Evolutionary conservation across 1,140 invertebrate genomes (phyloP).

Genomic region (Diuraphis noxia): DNA sequence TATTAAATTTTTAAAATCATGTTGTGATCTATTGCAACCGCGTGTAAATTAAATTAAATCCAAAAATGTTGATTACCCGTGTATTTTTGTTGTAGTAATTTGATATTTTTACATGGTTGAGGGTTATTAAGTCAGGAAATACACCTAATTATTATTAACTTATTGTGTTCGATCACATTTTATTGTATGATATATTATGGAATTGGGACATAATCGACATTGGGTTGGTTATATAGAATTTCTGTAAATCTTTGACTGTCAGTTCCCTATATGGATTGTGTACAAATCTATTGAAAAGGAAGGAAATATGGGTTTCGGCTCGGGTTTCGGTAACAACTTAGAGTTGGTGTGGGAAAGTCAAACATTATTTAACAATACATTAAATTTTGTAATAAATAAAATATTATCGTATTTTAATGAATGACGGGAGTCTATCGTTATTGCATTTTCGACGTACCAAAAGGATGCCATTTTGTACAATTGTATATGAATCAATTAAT

Average conservation of each 20-base stretch:
- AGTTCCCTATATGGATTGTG: background rate
- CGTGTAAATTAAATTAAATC: too few species aligned
- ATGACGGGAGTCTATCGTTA: background rate
- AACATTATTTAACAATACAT: background rate
- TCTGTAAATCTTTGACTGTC: background rate
- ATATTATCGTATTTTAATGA: background rate
- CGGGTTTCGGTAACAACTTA: background rate
- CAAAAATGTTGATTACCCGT: too few species aligned
- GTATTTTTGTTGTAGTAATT: too few species aligned
- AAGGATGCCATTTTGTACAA: background rate
- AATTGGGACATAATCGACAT: background rate
- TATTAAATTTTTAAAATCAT: too few species aligned
- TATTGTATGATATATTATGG: background rate
- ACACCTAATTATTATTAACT: background rate
- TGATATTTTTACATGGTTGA: background rate
- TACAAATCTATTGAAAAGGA: background rate
- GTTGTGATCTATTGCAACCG: too few species aligned
- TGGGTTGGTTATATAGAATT: background rate
- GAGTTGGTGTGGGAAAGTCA: slow-evolving; percentile 7
- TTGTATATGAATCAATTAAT: background rate
- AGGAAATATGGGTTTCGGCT: background rate
- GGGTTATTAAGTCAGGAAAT: background rate
- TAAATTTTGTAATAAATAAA: slow-evolving; percentile 4
- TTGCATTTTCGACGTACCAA: slow-evolving; percentile 1
- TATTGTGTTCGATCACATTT: background rate